phyloP scores from a whole-genome alignment of 2,113 vertebrate species.

The Petromus typicus region DNA sequence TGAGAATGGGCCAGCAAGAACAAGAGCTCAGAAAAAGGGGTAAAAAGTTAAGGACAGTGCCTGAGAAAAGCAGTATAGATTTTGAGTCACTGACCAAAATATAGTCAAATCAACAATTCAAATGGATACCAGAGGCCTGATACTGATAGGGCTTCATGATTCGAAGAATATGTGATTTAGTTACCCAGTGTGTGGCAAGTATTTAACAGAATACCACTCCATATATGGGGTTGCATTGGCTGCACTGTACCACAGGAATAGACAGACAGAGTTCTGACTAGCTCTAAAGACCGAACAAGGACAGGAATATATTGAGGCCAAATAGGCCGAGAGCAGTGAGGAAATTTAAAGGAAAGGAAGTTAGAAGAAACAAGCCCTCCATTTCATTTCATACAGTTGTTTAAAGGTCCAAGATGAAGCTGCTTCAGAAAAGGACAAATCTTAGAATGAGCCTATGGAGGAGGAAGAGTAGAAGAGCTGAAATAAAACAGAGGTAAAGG shows the following conservation, averaged over 20 bases:
- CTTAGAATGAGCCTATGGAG: background rate
- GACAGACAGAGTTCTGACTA: background rate
- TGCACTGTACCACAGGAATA: background rate
- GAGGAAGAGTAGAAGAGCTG: background rate
- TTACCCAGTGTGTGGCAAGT: background rate
- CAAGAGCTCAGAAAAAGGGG: background rate
- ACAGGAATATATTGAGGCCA: background rate
- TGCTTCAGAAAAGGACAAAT: background rate
- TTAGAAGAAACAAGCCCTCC: background rate
- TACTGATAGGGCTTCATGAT: background rate
- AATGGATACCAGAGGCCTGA: background rate
- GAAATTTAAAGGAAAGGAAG: background rate
- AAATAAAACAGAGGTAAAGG: background rate
- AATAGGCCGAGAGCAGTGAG: background rate
- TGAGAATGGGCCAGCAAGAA: background rate
- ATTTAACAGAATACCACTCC: background rate
- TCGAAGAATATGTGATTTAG: background rate
- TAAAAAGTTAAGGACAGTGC: background rate
- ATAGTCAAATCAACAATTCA: background rate
- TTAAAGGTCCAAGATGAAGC: background rate
- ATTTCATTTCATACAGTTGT: background rate
- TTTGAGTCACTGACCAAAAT: background rate
- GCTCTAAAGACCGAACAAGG: fast-evolving
- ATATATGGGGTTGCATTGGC: background rate
- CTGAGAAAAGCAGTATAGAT: background rate